phyloP scores from a whole-genome alignment of 1,140 invertebrate genomes.

The Drosophila chauvacae region DNA sequence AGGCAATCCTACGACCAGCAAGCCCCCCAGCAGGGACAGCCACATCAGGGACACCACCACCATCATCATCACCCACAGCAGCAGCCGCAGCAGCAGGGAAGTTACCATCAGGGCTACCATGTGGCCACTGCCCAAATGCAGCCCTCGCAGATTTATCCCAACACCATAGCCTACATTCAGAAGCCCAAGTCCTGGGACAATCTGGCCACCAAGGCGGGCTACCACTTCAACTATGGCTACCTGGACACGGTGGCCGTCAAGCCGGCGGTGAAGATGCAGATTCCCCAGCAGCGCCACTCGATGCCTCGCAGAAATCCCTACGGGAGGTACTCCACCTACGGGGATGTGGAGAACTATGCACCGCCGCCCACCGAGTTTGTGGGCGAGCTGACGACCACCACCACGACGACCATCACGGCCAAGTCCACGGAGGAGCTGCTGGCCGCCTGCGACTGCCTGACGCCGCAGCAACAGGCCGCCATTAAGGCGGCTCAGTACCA shows the following conservation, averaged over 20 bases:
- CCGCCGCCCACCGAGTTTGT: constrained; percentile 85
- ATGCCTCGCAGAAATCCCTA: constrained; percentile 85
- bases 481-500: constrained; percentile 78
- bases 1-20: constrained; percentile 81
- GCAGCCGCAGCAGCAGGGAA: constrained; percentile 20
- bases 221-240: constrained; percentile 93
- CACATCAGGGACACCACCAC: constrained; percentile 67
- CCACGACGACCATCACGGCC: constrained; percentile 86
- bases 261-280: constrained; percentile 84
- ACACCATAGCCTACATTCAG: constrained; percentile 86
- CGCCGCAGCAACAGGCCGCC: constrained; percentile 71
- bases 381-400: constrained; percentile 85
- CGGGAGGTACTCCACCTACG: constrained; percentile 84
- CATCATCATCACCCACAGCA: constrained; percentile 50
- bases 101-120: constrained; percentile 76
- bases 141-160: constrained; percentile 84
- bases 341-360: constrained; percentile 84
- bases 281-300: constrained; percentile 85
- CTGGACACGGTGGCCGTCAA: constrained; percentile 88
- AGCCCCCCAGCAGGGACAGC: constrained; percentile 37
- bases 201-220: constrained; percentile 92
- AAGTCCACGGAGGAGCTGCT: constrained; percentile 92
- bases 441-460: constrained; percentile 84
- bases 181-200: constrained; percentile 95
- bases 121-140: constrained; percentile 85